Conservation (phyloP, 2,888 invertebrate species). For the Xestoiulus laeticollis region DNA sequence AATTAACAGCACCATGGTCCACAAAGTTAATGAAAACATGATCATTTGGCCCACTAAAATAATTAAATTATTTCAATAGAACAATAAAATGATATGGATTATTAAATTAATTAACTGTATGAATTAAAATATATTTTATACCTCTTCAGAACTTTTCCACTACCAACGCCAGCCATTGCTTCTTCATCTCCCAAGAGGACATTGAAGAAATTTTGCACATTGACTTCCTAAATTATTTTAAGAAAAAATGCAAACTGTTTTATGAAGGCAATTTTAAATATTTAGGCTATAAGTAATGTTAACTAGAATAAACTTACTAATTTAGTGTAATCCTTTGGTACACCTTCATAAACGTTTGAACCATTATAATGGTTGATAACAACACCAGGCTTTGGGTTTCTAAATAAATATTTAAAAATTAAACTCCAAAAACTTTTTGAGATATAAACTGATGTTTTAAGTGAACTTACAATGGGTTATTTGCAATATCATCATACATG, state of each 20-base stretch:
- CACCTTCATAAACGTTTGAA: constrained; percentile 69
- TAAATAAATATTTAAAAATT: no score
- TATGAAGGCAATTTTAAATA: not conserved
- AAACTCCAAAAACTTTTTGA: no score
- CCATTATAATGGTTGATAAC: constrained; percentile 70
- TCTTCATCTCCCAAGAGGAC: constrained; percentile 68
- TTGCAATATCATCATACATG: constrained; percentile 72
- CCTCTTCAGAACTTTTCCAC: constrained; percentile 67
- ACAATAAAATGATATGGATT: not conserved
- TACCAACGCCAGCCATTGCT: constrained; percentile 66
- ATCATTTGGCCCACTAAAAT: constrained; percentile 68
- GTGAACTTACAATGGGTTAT: constrained; percentile 60
- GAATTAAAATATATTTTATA: constrained; percentile 55
- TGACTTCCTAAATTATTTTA: constrained; percentile 66
- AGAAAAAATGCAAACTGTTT: not conserved
- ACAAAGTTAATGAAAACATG: constrained; percentile 71
- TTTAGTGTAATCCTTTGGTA: constrained; percentile 69
- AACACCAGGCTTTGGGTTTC: constrained; percentile 69
- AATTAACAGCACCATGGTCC: constrained; percentile 71
- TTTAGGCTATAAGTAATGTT: not conserved
- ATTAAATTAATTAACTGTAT: not conserved
- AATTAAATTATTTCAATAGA: constrained; percentile 25
- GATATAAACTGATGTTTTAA: no score
- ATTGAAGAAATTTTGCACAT: constrained; percentile 69
- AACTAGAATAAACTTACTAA: constrained; percentile 62